Evolutionary conservation across 1,140 invertebrate species (phyloP), one percentile per base, ranked within the genome.

Genomic region (Drosophila asahinai): DNA sequence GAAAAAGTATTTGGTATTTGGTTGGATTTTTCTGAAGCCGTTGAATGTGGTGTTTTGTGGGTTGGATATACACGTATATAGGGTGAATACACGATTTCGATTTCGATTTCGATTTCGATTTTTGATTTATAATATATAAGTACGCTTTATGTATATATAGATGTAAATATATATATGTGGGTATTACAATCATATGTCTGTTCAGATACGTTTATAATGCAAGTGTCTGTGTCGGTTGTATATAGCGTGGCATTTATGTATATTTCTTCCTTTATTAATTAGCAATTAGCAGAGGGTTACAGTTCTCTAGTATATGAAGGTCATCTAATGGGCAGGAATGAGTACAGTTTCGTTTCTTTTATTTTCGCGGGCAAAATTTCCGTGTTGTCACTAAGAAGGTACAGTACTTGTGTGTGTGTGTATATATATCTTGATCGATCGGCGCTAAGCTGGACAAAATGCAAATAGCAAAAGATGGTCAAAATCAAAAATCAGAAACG

Each of bases 271-370:
- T 52, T 48, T 78, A 36, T 40, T 55, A 55, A 51, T 59, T 81
- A 75, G 76, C 83, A 55, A 52, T 58, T 77, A 82, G 33, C 33
- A 77, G 65, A 82, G 61, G 80, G 61, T 81, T 82, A 82, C 60
- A 82, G 42, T 65, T 61, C 38, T 71, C 59, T 83, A 42, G 54
- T 78, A 65, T 81, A 76, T 76, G 79, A 90, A 90, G 86, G 86
- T 90, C 79, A 86, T 90, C 87, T 86, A 89, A 91, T 82, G 86
- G 86, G 86, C 86, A 90, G 86, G 86, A 90, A 80, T 79, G 86
- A 89, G 86, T 89, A 89, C 84, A 90, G 81, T 80, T 68, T 22
- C 19, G 19, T 22, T 25, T 57, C 54, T 40, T 15, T 38, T 38
- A 36, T 82, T 51, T 84, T 80, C 60, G 90, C 45, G 27, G 67